phyloP scores from a whole-genome alignment of 2,888 invertebrate species.

The Linnaemya vulpina region DNA sequence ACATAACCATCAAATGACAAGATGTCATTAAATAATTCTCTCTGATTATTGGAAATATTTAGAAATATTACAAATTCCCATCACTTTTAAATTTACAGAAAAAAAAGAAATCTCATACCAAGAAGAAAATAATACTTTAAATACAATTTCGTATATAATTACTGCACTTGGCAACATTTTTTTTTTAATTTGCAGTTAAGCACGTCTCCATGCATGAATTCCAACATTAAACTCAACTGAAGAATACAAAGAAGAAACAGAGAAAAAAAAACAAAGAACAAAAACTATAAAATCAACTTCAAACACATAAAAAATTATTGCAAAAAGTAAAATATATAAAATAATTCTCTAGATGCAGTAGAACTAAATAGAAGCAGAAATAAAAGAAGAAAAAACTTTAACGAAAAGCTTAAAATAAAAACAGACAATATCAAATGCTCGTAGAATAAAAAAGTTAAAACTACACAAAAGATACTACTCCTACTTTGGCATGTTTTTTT shows the following conservation, averaged over 20 bases:
- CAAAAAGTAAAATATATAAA: constrained; percentile 24
- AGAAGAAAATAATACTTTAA: constrained; percentile 16
- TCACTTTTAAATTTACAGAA: not conserved
- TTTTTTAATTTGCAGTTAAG: constrained; percentile 50
- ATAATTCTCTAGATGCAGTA: constrained; percentile 26
- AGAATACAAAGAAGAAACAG: not conserved
- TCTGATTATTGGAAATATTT: constrained; percentile 11
- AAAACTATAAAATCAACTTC: constrained; percentile 37
- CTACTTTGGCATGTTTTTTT: constrained; percentile 28
- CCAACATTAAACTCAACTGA: constrained; percentile 33
- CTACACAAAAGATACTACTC: constrained; percentile 23
- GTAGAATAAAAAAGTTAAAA: not conserved
- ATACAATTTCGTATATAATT: constrained; percentile 33
- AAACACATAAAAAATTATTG: constrained; percentile 37
- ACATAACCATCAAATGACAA: too few relatives aligned
- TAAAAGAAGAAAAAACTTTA: constrained; percentile 17
- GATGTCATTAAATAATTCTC: too few relatives aligned
- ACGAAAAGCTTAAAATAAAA: constrained; percentile 12
- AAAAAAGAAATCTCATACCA: not conserved
- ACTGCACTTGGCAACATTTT: constrained; percentile 38
- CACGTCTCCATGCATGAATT: constrained; percentile 52
- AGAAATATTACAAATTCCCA: too few relatives aligned
- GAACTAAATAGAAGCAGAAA: constrained; percentile 31
- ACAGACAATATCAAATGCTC: not conserved
- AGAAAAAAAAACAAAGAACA: not conserved